Base-by-base conservation (phyloP, 1,140 invertebrate genomes). In the Macrosteles quadrilineatus region DNA sequence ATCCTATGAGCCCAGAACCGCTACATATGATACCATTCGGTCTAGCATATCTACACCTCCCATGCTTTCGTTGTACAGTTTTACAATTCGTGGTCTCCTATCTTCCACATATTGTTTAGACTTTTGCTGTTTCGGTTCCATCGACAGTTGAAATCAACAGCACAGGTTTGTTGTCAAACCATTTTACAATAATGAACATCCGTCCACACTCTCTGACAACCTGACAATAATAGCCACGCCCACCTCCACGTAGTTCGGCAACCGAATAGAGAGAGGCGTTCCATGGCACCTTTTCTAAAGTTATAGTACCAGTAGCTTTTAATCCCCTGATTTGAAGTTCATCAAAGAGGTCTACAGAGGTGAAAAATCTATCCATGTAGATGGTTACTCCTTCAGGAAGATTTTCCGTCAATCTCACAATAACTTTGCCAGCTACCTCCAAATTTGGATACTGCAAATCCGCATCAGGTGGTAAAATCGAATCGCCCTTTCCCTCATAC, bases 31-130 rank as follows among this genome's bases (percentile, higher is more conserved):
- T 14, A 73, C 23, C 36, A 40, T 40, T 30, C 55, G 40, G 23
- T 72, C 68, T 11, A 72, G 43, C 14, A 70, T 25, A 32, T 72
- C 71, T 2, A 72, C 59, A 17, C 73, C 73, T 25, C 71, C 71
- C 67, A 73, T 72, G 6, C 45, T 63, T 68, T 21, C 23, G 25
- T 73, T 72, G 66, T 73, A 68, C 1, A 69, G 30, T 69, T 69
- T 14, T 19, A 62, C 53, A 43, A 72, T 21, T 17, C 21, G 9
- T 19, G 12, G 47, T 23, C 53, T 12, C 2, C 4, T 21, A 45
- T 19, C 23, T 55, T 17, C 50, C 19, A 19, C 19, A 55, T 68
- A 19, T 27, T 50, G 66, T 40, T 55, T 36, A 2, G 64, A 43
- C 25, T 65, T 45, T 23, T 72, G 43, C n/a, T 6, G n/a, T 25